These are phyloP conservation scores for Yponomeuta malinellus DNA, from an alignment of 2,888 invertebrate genomes.

Conservation along the genomic window DNA sequence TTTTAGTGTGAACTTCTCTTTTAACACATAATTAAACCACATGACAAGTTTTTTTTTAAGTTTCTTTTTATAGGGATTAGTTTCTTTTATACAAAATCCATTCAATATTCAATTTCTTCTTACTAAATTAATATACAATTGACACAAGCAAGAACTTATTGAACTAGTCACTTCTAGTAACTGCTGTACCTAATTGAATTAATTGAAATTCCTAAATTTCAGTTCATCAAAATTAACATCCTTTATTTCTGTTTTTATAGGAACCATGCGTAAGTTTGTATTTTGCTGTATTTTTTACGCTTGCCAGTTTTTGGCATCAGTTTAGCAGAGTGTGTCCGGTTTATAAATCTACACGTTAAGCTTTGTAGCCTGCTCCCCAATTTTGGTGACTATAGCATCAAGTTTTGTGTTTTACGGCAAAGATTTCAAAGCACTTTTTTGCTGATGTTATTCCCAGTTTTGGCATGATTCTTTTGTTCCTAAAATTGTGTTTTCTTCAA, in stretches of 20 bases:
- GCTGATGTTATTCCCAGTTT: constrained; percentile 18
- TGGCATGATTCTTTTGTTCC: constrained; percentile 38
- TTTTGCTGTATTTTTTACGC: constrained; percentile 40
- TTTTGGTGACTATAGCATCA: neutral
- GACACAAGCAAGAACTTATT: too few species aligned
- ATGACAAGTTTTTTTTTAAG: too few species aligned
- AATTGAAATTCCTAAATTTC: neutral
- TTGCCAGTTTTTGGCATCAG: constrained; percentile 23
- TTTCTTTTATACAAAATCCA: too few species aligned
- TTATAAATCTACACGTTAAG: neutral
- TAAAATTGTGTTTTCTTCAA: constrained; percentile 24
- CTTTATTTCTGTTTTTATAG: constrained; percentile 68
- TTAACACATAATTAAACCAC: too few species aligned
- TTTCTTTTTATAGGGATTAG: too few species aligned
- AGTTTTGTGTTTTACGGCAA: constrained; percentile 8
- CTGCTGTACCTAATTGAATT: too few species aligned
- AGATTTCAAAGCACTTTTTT: constrained; percentile 21
- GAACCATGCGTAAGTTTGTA: constrained; percentile 72
- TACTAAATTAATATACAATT: too few species aligned
- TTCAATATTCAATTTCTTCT: too few species aligned
- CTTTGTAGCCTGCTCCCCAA: neutral
- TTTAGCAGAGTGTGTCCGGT: neutral
- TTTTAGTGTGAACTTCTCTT: too few species aligned
- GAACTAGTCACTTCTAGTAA: too few species aligned
- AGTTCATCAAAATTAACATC: constrained; percentile 32